Conservation (phyloP, 2,797 vertebrate species). For the Chaetodon trifasciatus region DNA sequence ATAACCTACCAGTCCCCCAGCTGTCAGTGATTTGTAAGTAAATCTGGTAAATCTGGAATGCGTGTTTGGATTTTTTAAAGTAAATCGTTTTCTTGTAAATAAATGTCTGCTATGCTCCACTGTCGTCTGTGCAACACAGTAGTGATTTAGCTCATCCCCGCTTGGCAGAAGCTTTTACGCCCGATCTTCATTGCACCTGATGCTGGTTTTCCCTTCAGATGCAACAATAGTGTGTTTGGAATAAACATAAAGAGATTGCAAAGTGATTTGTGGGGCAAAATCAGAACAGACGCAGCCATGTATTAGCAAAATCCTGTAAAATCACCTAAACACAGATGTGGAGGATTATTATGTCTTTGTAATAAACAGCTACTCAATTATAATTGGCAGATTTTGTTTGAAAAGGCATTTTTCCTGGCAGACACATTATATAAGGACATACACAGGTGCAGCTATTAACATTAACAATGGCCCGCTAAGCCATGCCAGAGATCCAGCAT, state of each 20-base stretch:
- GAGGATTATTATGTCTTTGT: neutral
- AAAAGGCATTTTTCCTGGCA: neutral
- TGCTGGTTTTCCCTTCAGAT: conserved; percentile 3
- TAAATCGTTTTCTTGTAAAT: neutral
- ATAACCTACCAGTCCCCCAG: neutral
- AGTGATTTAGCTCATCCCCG: conserved; percentile 1
- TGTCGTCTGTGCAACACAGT: neutral
- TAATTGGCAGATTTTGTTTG: conserved; percentile 6
- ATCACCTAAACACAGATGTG: neutral
- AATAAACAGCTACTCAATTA: conserved; percentile 3
- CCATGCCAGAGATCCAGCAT: conserved; percentile 16
- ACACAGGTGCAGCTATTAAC: conserved; percentile 1
- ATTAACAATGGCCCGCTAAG: neutral
- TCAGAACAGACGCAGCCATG: neutral
- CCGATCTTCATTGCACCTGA: neutral
- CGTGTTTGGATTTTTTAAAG: neutral
- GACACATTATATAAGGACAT: neutral
- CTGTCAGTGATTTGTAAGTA: neutral
- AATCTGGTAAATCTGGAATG: neutral
- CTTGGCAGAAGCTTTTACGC: neutral
- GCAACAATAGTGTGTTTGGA: conserved; percentile 6
- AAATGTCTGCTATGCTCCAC: neutral
- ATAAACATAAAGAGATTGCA: conserved; percentile 9
- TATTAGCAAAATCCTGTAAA: conserved; percentile 1
- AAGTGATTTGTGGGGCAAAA: conserved; percentile 15